Base-by-base conservation (phyloP, 1,140 invertebrate genomes). In the Psilanteris sp. region DNA sequence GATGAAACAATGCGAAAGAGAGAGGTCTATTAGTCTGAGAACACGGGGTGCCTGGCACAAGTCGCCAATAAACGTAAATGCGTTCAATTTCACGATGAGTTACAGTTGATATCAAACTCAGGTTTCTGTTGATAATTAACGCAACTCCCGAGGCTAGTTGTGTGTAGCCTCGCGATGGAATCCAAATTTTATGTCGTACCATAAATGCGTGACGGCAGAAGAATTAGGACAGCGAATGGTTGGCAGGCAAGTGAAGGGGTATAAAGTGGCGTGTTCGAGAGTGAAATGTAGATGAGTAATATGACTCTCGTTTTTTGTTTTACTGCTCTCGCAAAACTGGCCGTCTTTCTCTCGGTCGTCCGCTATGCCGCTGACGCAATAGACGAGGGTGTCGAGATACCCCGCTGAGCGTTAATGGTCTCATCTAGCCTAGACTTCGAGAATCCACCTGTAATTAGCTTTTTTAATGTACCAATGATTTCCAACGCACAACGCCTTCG, bases 31-130 rank as follows among this genome's bases (percentile, higher is more conserved):
- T 75, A 75, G 57, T 46, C 55, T 55, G 81, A 61, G 76, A 79
- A 74, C 79, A 79, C 78, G 79, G 82, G 79, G 82, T 79, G 83
- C 83, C 79, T 78, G 81, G 78, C 79, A 81, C 82, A 83, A 83
- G 83, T 85, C 83, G 85, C 84, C 83, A 87, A 86, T 87, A 87
- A 87, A 85, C 82, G 80, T 68, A 62, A 75, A 75, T 55, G 62
- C 72, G 64, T 70, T 76, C 72, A 76, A 76, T 76, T 76, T 59
- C 66, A 52, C 73, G 57, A 76, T 76, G 73, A 76, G 73, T 76
- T 76, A 76, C 73, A 76, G 73, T 76, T 76, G 66, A 70, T 71
- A 76, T 76, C 64, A 76, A 77, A 76, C 31, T 16, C 41, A 24
- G 66, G 41, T 61, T n/a, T 70, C 37, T 31, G 59, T 54, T 59